Base-by-base conservation (phyloP, 2,888 invertebrate species). In the Aplocera efformata region DNA sequence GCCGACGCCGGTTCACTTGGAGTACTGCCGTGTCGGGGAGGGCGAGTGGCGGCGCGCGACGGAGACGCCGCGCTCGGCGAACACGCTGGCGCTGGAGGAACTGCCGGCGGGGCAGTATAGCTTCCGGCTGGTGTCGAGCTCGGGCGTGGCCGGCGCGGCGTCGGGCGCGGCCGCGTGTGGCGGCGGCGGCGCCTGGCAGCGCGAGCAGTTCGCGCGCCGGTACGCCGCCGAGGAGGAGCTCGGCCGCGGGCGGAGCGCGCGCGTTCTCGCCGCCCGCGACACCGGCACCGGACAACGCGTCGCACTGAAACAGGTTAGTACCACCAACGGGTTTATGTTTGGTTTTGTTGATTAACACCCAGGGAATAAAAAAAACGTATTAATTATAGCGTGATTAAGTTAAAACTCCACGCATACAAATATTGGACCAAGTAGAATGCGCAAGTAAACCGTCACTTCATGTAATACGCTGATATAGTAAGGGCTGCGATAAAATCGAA, bases 201-300 rank as follows among this genome's bases (percentile, higher is more conserved):
- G 92, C 31, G 92, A 93, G 56, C 93, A 93, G 67, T 93, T 85
- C 50, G 77, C 77, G 24, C 67, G 81, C 8, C 82, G 92, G 41
- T 94, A 93, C 64, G 76, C 91, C 25, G 66, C 79, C 7, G 84
- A 84, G 48, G 93, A 93, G 51, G 93, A 93, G 63, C 85, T 94
- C 23, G 92, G 92, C 26, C 90, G 93, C 48, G 95, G 95, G 0
- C 85, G 94, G 49, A 94, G 93, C 56, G 92, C 93, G 0, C 81
- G 93, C 6, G 93, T 95, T 1, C 88, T 93, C 17, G 90, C 92
- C 35, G 95, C 94, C 0, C 88, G 92, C 31, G 94, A 95, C 69
- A 90, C 92, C 22, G 93, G 93, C 29, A 94, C 94, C 1, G 93
- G 93, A 1, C 92, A 93, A 42, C 91, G 93, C 57, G 93, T 94